Evolutionary conservation across 2,888 invertebrate species (phyloP).

Genomic region (Ophioninae sp.): DNA sequence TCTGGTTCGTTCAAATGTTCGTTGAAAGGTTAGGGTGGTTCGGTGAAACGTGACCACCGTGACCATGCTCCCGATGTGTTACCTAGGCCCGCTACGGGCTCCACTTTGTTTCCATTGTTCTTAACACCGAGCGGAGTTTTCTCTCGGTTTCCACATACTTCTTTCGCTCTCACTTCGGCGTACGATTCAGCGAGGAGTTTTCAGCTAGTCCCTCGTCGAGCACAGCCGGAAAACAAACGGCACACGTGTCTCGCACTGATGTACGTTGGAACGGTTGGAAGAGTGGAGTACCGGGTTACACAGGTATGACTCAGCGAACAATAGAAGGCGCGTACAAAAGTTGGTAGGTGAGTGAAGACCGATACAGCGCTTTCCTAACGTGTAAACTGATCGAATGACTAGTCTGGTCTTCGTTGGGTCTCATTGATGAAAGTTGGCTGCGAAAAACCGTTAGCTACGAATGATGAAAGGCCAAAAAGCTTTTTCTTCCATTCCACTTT

Average conservation of each 20-base stretch:
- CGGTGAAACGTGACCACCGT: conserved; percentile 75
- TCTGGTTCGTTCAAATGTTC: conserved; percentile 8
- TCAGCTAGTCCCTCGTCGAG: conserved; percentile 33
- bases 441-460: conserved; percentile 34
- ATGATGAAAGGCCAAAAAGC: conserved; percentile 61
- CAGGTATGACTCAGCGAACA: conserved; percentile 71
- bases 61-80: conserved; percentile 68
- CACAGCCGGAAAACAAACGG: conserved; percentile 71
- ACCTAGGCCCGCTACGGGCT: conserved; percentile 69
- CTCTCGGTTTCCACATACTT: conserved; percentile 28
- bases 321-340: conserved; percentile 62
- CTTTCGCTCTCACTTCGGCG: conserved; percentile 3
- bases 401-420: conserved; percentile 9
- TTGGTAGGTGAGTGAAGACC: conserved; percentile 54
- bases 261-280: conserved; percentile 38
- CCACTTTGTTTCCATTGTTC: conserved; percentile 76
- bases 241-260: conserved; percentile 60
- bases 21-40: conserved; percentile 58
- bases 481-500: conserved; percentile 14
- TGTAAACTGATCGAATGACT: conserved; percentile 11
- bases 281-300: conserved; percentile 51
- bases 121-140: conserved; percentile 67
- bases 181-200: not conserved
- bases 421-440: conserved; percentile 17
- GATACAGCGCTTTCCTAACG: conserved; percentile 54